phyloP scores from a whole-genome alignment of 2,113 vertebrate genomes.

The Eubucco bourcierii region DNA sequence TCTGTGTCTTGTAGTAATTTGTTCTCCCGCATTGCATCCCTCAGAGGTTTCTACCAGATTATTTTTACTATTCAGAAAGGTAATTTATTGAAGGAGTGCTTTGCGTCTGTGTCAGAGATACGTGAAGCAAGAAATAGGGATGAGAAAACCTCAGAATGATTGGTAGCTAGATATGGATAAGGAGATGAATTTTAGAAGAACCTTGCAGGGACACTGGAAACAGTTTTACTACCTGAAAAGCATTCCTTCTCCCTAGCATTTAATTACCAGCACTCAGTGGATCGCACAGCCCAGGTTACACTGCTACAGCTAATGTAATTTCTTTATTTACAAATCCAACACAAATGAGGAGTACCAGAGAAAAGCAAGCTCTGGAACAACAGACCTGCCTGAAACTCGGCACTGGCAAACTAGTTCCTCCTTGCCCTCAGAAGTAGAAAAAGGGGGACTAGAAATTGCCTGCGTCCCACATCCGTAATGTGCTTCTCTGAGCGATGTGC shows the following conservation, averaged over 20 bases:
- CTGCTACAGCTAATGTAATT: background rate
- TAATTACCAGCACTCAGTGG: background rate
- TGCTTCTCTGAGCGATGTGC: constrained; percentile 40
- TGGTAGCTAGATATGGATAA: constrained; percentile 19
- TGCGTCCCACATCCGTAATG: background rate
- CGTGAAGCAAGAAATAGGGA: constrained; percentile 14
- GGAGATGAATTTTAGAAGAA: constrained; percentile 12
- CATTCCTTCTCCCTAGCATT: background rate
- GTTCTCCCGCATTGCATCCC: constrained; percentile 10
- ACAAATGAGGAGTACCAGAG: background rate
- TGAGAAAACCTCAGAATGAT: constrained; percentile 23
- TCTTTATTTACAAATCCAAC: constrained; percentile 16
- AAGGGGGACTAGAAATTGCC: background rate
- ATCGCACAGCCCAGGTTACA: background rate
- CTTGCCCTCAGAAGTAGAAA: background rate
- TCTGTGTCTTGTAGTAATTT: constrained; percentile 63
- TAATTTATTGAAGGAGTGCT: constrained; percentile 58
- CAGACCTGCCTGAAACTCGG: background rate
- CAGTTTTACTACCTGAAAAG: background rate
- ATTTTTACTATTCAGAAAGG: constrained; percentile 61
- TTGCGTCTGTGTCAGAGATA: constrained; percentile 43
- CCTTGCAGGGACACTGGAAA: background rate
- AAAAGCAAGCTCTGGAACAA: background rate
- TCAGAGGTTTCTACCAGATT: constrained; percentile 52
- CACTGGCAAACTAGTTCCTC: background rate